These are phyloP conservation scores for Agrilus cyanescens DNA, from an alignment of 2,888 invertebrate species.

Conservation along the genomic window DNA sequence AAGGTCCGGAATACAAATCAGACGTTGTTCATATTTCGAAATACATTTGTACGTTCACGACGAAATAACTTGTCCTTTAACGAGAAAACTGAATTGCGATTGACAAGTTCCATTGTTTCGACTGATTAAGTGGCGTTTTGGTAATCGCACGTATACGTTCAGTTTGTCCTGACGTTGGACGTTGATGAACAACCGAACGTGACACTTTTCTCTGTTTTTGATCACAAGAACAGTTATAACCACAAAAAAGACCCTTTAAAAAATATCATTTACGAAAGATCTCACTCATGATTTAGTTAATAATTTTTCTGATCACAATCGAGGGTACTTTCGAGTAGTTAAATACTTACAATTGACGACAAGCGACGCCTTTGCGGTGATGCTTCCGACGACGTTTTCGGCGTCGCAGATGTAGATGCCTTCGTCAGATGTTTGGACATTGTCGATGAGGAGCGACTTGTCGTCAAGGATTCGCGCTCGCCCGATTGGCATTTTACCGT, in stretches of 20 bases:
- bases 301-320: too few relatives aligned
- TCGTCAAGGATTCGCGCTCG: constrained; percentile 59
- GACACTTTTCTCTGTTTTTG: not conserved
- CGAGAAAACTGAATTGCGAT: constrained; percentile 23
- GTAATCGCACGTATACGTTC: constrained; percentile 17
- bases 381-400: constrained; percentile 78
- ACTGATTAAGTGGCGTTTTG: constrained; percentile 17
- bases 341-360: constrained; percentile 77
- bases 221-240: too few relatives aligned
- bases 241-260: not conserved
- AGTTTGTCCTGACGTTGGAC: constrained; percentile 6
- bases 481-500: constrained; percentile 76
- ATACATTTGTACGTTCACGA: constrained; percentile 2
- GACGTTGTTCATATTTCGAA: constrained; percentile 3
- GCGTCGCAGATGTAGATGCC: constrained; percentile 85
- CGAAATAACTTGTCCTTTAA: constrained; percentile 18
- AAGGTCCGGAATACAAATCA: constrained; percentile 20
- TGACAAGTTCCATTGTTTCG: constrained; percentile 21
- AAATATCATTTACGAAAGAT: too few relatives aligned
- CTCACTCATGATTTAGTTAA: too few relatives aligned
- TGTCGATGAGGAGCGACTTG: constrained; percentile 72
- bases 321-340: too few relatives aligned
- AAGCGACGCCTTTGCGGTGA: constrained; percentile 72
- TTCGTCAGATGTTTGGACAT: constrained; percentile 71
- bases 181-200: constrained; percentile 6